Conservation (phyloP, 2,113 vertebrate species). For the Leucosticte australis region DNA sequence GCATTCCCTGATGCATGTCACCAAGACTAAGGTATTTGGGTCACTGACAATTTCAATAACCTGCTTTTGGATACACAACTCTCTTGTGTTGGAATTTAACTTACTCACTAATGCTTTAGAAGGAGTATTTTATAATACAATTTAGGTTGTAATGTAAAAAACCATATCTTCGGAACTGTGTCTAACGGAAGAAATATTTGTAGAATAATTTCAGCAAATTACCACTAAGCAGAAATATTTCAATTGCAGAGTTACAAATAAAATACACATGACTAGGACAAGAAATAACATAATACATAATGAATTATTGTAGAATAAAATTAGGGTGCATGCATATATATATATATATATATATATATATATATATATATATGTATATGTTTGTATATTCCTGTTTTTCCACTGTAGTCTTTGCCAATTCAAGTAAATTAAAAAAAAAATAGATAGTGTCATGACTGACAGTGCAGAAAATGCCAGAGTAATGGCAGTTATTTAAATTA, state of each 20-base stretch:
- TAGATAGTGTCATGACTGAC: background rate
- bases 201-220: background rate
- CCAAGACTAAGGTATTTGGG: background rate
- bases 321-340: fast-evolving
- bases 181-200: background rate
- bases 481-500: background rate
- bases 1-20: background rate
- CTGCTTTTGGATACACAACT: background rate
- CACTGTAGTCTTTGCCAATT: background rate
- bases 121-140: background rate
- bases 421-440: background rate
- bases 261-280: background rate
- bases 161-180: background rate
- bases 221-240: background rate
- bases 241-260: background rate
- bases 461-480: background rate
- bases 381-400: background rate
- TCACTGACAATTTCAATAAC: background rate
- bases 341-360: background rate
- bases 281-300: background rate
- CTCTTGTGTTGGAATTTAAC: background rate
- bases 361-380: background rate
- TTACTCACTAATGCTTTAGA: background rate
- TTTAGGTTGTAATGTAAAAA: background rate
- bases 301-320: background rate